phyloP scores from a whole-genome alignment of 1,140 invertebrate species.

The Zeugodacus cucurbitae region DNA sequence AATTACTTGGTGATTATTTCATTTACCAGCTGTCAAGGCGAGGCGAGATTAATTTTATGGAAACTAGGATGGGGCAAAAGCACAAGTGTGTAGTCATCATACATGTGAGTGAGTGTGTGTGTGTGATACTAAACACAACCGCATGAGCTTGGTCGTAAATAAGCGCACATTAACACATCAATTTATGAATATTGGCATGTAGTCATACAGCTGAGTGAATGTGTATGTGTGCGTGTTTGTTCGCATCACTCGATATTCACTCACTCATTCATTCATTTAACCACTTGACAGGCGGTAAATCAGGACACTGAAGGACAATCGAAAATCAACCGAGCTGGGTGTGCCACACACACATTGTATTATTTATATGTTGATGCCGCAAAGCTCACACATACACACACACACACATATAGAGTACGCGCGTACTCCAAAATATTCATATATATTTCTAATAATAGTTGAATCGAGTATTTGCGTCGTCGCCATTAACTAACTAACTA shows the following conservation, averaged over 20 bases:
- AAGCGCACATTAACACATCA: not conserved
- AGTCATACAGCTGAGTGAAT: not conserved
- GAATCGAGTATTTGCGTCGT: conserved; percentile 9
- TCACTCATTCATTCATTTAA: not conserved
- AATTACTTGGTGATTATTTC: conserved; percentile 36
- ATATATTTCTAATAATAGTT: not conserved
- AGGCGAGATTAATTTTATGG: conserved; percentile 24
- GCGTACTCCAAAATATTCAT: not conserved
- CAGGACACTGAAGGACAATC: conserved; percentile 5
- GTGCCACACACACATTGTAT: not conserved
- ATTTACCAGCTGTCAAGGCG: conserved; percentile 31
- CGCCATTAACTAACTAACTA: not conserved
- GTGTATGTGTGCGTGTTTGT: not conserved
- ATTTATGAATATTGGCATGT: not conserved
- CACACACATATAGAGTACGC: not conserved
- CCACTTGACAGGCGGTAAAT: not conserved
- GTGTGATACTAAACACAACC: not conserved
- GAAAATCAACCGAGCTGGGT: not conserved
- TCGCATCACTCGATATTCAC: not conserved
- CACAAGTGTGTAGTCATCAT: not conserved
- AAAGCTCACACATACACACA: not conserved
- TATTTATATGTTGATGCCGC: not conserved
- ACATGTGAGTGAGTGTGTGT: not conserved
- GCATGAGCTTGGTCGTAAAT: not conserved
- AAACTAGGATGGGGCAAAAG: not conserved